Evolutionary conservation across 1,140 invertebrate genomes (phyloP).

Genomic region (Lepidurus arcticus): DNA sequence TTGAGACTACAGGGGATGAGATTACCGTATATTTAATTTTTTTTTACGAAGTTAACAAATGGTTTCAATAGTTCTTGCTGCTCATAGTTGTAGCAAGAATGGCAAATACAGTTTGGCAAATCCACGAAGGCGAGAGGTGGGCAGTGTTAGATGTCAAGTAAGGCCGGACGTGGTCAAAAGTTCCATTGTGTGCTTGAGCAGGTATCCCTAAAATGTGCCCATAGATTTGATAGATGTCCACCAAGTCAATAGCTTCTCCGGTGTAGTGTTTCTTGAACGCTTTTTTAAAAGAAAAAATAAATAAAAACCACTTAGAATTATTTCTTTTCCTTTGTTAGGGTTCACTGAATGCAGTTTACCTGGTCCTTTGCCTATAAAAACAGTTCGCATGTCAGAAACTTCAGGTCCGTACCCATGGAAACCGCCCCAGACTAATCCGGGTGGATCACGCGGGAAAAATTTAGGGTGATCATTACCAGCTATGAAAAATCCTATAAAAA

Average conservation of each 20-base stretch:
- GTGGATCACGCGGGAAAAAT: conserved; percentile 34
- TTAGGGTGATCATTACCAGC: conserved; percentile 34
- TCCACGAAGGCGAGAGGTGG: background rate
- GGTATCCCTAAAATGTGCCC: conserved; percentile 38
- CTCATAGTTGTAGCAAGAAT: background rate
- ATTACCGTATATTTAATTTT: background rate
- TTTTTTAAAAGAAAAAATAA: background rate
- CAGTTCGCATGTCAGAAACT: conserved; percentile 44
- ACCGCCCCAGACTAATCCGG: conserved; percentile 36
- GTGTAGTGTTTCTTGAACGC: conserved; percentile 34
- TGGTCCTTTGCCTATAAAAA: conserved; percentile 46
- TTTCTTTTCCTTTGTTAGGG: conserved; percentile 21
- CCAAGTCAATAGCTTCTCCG: conserved; percentile 39
- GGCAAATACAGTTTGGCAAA: background rate
- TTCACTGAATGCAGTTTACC: conserved; percentile 36
- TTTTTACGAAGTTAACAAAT: background rate
- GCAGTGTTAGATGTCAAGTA: conserved; percentile 30
- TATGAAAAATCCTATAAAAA: conserved; percentile 33
- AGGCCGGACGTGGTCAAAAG: conserved; percentile 37
- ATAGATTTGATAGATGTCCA: conserved; percentile 42
- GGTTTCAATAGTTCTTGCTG: background rate
- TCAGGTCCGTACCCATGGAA: conserved; percentile 44
- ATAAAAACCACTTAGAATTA: background rate
- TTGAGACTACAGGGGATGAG: background rate
- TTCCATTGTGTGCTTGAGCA: conserved; percentile 41